Evolutionary conservation across 1,140 invertebrate genomes (phyloP).

Genomic region (Liolophura sinensis): DNA sequence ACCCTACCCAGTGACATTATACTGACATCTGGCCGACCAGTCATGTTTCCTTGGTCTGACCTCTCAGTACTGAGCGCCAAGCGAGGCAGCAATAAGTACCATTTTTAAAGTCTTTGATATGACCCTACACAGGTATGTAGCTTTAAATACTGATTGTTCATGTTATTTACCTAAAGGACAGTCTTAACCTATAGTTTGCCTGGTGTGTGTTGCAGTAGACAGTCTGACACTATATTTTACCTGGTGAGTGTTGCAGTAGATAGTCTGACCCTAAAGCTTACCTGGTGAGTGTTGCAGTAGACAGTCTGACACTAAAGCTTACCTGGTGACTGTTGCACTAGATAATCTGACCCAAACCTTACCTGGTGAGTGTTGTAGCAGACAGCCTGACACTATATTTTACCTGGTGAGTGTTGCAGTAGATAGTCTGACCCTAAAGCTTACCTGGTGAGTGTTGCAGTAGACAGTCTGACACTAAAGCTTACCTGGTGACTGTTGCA

Average conservation of each 20-base stretch:
- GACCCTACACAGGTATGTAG: no score
- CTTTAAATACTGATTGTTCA: constrained; percentile 22
- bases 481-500: constrained; percentile 58
- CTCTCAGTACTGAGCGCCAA: no score
- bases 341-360: constrained; percentile 53
- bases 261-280: constrained; percentile 53
- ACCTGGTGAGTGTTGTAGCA: constrained; percentile 60
- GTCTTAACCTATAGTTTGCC: constrained; percentile 26
- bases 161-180: constrained; percentile 24
- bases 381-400: constrained; percentile 52
- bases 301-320: constrained; percentile 53
- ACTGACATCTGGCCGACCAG: no score
- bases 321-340: constrained; percentile 60
- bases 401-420: constrained; percentile 59
- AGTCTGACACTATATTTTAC: constrained; percentile 52
- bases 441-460: constrained; percentile 58
- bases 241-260: constrained; percentile 60
- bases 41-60: no score
- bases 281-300: constrained; percentile 59
- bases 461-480: constrained; percentile 58
- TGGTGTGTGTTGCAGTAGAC: constrained; percentile 60
- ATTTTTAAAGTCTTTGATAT: no score
- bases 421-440: constrained; percentile 56
- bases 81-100: no score
- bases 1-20: no score